phyloP scores from a whole-genome alignment of 1,140 invertebrate genomes.

The Cephus cinctus region DNA sequence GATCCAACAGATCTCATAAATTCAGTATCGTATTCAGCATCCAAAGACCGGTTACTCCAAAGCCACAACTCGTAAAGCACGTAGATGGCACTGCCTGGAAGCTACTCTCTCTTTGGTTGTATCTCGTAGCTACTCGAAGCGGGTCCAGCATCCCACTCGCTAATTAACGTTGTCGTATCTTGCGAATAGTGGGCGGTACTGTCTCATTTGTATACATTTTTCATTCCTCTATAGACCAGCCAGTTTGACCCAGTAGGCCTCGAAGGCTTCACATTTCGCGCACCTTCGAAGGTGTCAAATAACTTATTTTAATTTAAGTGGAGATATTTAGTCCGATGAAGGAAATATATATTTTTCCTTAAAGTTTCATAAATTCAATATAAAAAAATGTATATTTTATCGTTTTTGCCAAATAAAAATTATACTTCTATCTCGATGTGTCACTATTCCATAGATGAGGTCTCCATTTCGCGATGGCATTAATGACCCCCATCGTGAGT shows the following conservation, averaged over 20 bases:
- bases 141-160: too few species aligned
- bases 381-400: background rate
- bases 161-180: too few species aligned
- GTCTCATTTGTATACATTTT: conserved; percentile 5
- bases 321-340: too few species aligned
- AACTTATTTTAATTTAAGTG: too few species aligned
- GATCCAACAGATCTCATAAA: too few species aligned
- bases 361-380: background rate
- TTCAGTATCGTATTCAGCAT: too few species aligned
- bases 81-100: too few species aligned
- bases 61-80: too few species aligned
- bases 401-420: background rate
- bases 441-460: background rate
- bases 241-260: background rate
- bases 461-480: conserved; percentile 12
- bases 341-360: background rate
- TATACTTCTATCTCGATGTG: background rate
- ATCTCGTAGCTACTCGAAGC: too few species aligned
- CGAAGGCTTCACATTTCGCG: background rate
- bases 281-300: background rate
- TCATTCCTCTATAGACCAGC: background rate
- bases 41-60: too few species aligned
- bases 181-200: conserved; percentile 4
- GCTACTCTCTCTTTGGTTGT: too few species aligned
- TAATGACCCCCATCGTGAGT: conserved; percentile 4